Evolutionary conservation across 2,888 invertebrate genomes (phyloP), one percentile per base, ranked within the genome.

Genomic region (Brenthis daphne): DNA sequence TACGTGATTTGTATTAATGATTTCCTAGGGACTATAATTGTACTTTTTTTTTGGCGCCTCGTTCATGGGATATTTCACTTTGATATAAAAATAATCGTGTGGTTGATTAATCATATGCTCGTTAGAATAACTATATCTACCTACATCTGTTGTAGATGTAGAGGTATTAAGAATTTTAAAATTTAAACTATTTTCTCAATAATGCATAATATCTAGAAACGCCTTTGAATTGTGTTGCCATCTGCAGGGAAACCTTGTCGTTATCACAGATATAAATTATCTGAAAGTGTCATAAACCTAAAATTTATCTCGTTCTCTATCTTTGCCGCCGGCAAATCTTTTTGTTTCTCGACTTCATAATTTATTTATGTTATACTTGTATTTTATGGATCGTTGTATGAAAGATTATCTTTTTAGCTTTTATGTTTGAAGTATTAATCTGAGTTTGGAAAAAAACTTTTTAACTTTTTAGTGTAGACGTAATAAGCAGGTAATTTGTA

Each of bases 1-100:
- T 76, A 70, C 79, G 80, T 80, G 78, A 77, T 80, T 81, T 80
- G 80, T 79, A 80, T 82, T 73, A 75, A 72, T 76, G 74, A 77
- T 76, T 74, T 71, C 69, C 61, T 60, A 51, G 57, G 60, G 57
- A 69, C 47, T 70, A 70, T 68, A 57, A 73, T 66, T 68, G 66
- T 58, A 57, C 63, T 65, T 71, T 61, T 20, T 68, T 20, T 68
- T 58, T 68, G 65, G 64, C 51, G 55, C 56, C 54, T 63, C 60
- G 57, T 70, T 64, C 12, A 68, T 65, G 65, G 50, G 50, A 60
- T 48, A 48, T 48, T 48, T 48, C 24, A 58, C 47, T 58, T 58
- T 48, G n/a, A 60, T 11, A 11, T 60, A 50, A 29, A 29, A 51
- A 13, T 14, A 13, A 8, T n/a, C 13, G 37, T 50, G 20, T 63